A percentile compares a stretch with the other conserved stretches of the same genome.
Evolutionary conservation across 2,888 invertebrate genomes (phyloP).

Genomic region (Geotrupes spiniger): DNA sequence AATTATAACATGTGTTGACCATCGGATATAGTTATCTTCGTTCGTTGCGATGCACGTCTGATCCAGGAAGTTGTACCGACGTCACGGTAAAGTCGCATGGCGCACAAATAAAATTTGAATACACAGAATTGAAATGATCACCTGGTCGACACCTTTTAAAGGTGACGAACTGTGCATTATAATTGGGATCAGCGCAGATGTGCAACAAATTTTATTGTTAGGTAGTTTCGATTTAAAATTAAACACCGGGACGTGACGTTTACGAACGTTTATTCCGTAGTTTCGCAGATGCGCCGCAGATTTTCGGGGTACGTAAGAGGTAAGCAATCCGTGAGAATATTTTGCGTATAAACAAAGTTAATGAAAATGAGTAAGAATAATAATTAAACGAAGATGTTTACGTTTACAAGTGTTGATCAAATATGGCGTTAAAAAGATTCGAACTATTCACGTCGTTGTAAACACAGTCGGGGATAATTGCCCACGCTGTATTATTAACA

Average conservation of each 20-base stretch:
- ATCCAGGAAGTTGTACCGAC: not conserved
- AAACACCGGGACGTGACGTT: constrained; percentile 4
- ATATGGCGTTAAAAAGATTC: not conserved
- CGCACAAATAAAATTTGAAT: not conserved
- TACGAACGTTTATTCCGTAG: constrained; percentile 1
- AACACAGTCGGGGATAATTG: not conserved
- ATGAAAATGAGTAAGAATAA: not conserved
- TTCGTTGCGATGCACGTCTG: not conserved
- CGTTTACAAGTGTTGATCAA: constrained; percentile 1
- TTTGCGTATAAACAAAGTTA: not conserved
- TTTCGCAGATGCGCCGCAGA: constrained; percentile 16
- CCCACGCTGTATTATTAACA: not conserved
- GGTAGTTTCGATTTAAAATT: constrained; percentile 6
- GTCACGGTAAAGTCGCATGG: too few relatives aligned
- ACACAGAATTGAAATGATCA: not conserved
- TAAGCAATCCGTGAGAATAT: constrained; percentile 4
- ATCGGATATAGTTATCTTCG: constrained; percentile 4
- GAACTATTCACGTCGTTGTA: not conserved
- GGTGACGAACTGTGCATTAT: not conserved
- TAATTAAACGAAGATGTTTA: not conserved
- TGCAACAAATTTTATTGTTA: constrained; percentile 2
- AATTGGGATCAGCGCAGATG: not conserved
- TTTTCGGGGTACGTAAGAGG: constrained; percentile 6
- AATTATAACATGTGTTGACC: constrained; percentile 24
- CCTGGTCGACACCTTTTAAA: not conserved